Evolutionary conservation across 2,888 invertebrate species (phyloP), one percentile per base, ranked within the genome.

Genomic region (Zaprionus lineosus): DNA sequence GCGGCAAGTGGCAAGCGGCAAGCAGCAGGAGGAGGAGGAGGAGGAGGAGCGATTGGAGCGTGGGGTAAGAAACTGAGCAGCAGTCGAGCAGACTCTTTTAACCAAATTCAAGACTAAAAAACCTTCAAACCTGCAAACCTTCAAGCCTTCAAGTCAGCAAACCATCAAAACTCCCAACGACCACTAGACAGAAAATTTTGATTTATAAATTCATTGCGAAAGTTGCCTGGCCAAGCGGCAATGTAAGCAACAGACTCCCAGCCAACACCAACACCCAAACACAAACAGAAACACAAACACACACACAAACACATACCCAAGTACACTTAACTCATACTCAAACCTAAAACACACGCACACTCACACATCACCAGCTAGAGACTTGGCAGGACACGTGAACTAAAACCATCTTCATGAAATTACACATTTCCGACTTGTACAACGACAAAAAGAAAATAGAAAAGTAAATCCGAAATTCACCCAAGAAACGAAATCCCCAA

Each of bases 341-440:
- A n/a, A n/a, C n/a, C n/a, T n/a, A n/a, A n/a, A n/a, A n/a, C n/a
- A n/a, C n/a, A n/a, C n/a, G n/a, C n/a, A n/a, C n/a, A n/a, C n/a
- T n/a, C n/a, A n/a, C n/a, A 37, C 29, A 39, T 48, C 53, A 62
- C 53, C 56, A 59, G 6, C 46, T 51, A 21, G 51, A 70, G 36
- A 21, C 3, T 3, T 7, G n/a, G 8, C 53, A 68, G 44, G 34
- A 56, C n/a, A 50, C 29, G 70, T 71, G 72, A 56, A 59, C 73
- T 74, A 70, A 79, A 79, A 69, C 66, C 74, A 75, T 84, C 84
- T 69, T 75, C 84, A 78, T 78, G 84, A 81, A 81, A 81, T 81
- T 81, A 81, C 82, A 84, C 84, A 81, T 81, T 81, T 81, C 81
- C 81, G 81, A 81, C 81, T 81, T 81, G 84, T 81, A 83, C 69